These are phyloP conservation scores for Eutolmus rufibarbis DNA, from an alignment of 2,888 invertebrate genomes.

Conservation along the genomic window DNA sequence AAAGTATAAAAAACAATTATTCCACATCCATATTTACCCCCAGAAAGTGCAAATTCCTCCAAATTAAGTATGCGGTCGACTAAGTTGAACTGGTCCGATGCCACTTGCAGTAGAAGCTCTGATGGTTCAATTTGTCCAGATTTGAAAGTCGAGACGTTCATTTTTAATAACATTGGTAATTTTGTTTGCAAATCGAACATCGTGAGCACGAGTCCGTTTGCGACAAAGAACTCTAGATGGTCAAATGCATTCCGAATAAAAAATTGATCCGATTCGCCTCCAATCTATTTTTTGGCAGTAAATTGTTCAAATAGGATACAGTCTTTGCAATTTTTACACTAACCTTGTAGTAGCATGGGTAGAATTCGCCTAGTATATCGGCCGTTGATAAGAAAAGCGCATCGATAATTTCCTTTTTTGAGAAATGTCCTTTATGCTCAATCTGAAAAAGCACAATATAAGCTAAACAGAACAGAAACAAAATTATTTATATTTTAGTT, in stretches of 20 bases:
- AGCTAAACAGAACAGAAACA: neutral
- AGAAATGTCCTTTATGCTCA: slow-evolving; percentile 44
- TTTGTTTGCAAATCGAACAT: neutral
- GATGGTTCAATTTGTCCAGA: slow-evolving; percentile 46
- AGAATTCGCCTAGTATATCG: slow-evolving; percentile 40
- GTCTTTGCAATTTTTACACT: neutral
- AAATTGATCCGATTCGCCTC: slow-evolving; percentile 42
- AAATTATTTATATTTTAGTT: too few species aligned
- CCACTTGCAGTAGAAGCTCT: slow-evolving; percentile 28
- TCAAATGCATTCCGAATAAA: slow-evolving; percentile 46
- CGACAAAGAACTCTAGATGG: slow-evolving; percentile 35
- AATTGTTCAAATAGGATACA: neutral
- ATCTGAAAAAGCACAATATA: slow-evolving; percentile 28
- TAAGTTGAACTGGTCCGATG: slow-evolving; percentile 41
- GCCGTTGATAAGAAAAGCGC: slow-evolving; percentile 30
- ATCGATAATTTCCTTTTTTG: slow-evolving; percentile 44
- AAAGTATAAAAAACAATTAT: neutral
- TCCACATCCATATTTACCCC: neutral
- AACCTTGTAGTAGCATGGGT: slow-evolving; percentile 48
- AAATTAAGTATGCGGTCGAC: slow-evolving; percentile 46
- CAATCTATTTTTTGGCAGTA: slow-evolving; percentile 9
- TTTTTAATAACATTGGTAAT: slow-evolving; percentile 38
- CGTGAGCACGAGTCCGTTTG: slow-evolving; percentile 36
- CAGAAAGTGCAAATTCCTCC: slow-evolving; percentile 37
- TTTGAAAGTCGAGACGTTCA: slow-evolving; percentile 45